These are phyloP conservation scores for Corythaeola cristata DNA, from an alignment of 2,113 vertebrate genomes.

Conservation along the genomic window DNA sequence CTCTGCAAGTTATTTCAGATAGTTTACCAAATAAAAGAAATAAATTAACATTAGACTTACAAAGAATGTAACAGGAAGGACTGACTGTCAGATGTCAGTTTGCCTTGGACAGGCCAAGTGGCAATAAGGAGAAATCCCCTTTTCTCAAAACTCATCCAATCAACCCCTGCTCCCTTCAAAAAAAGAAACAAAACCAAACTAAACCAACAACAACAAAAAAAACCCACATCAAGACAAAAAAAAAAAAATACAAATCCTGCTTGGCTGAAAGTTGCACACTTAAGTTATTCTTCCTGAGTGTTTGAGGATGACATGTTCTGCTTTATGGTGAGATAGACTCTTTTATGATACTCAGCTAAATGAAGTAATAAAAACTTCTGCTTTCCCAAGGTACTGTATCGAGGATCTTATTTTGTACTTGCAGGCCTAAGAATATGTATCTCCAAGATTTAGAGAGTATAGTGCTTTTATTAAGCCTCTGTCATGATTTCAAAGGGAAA, in stretches of 20 bases:
- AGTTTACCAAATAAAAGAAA: conserved; percentile 23
- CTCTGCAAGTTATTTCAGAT: background rate
- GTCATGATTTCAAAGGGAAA: background rate
- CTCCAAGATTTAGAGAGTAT: conserved; percentile 7
- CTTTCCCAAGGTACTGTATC: background rate
- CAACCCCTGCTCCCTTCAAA: background rate
- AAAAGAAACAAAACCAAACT: too few species aligned
- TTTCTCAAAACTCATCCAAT: background rate
- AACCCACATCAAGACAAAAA: background rate
- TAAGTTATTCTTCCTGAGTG: background rate
- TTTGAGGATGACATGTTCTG: background rate
- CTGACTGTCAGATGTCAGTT: background rate
- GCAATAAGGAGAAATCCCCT: background rate
- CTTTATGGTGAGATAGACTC: background rate
- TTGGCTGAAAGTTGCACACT: background rate
- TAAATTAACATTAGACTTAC: background rate
- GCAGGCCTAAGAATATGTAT: background rate
- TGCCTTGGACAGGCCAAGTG: background rate
- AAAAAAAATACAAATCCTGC: background rate
- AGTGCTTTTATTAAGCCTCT: conserved; percentile 21
- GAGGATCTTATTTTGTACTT: background rate
- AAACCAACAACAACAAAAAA: background rate
- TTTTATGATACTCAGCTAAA: conserved; percentile 28
- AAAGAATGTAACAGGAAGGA: background rate
- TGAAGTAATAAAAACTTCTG: conserved; percentile 30